Evolutionary conservation across 2,888 invertebrate species (phyloP).

Genomic region (Lasius platythorax): DNA sequence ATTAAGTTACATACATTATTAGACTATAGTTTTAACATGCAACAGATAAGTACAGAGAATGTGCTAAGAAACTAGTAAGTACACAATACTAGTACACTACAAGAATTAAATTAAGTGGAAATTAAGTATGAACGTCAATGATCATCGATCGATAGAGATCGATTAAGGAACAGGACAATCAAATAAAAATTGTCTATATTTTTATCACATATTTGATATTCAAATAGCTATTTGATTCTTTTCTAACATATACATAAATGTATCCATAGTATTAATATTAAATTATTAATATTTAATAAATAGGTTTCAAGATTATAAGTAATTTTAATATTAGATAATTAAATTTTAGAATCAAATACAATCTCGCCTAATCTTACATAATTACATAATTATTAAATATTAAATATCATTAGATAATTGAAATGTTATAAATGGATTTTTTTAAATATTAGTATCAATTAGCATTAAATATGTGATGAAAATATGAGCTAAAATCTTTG

Average conservation of each 20-base stretch:
- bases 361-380: neutral
- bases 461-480: constrained; percentile 39
- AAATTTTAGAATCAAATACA: neutral
- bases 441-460: neutral
- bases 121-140: neutral
- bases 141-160: neutral
- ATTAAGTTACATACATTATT: constrained; percentile 56
- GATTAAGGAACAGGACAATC: neutral
- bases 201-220: constrained; percentile 14
- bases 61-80: neutral
- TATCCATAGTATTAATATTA: neutral
- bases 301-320: neutral
- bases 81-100: neutral
- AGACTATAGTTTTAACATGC: constrained; percentile 60
- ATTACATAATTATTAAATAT: neutral
- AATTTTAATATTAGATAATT: constrained; percentile 11
- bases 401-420: neutral
- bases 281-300: neutral
- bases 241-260: neutral
- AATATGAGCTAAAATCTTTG: constrained; percentile 42
- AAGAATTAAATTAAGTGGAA: constrained; percentile 35
- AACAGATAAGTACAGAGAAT: constrained; percentile 46
- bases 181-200: constrained; percentile 8
- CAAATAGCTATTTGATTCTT: neutral
- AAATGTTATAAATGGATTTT: neutral